Evolutionary conservation across 2,113 vertebrate species (phyloP), one percentile per base, ranked within the genome.

Genomic region (Sebastes schlegelii): DNA sequence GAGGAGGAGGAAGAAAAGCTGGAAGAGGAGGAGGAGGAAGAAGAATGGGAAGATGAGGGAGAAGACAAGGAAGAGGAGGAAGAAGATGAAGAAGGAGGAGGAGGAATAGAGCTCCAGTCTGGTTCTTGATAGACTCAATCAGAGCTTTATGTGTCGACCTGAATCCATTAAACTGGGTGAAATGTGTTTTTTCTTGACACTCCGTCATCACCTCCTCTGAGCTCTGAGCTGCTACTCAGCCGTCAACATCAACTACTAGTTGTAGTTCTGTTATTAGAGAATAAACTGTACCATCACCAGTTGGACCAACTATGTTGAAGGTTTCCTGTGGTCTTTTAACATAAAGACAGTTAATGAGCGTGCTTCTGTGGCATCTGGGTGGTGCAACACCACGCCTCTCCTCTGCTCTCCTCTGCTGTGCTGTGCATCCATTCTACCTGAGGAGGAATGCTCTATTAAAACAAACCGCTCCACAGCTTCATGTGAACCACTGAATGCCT

Each of bases 391-490:
- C 10, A 9, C 4, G 63, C 21, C 70, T 64, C 61, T 75, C 71
- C 26, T 26, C 26, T 26, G 26, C 26, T 26, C 2, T 75, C 71
- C 26, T 26, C 26, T 26, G 26, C 26, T 26, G 0, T 26, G 26
- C 26, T 3, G 26, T 26, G 26, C 45, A 71, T 88, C 61, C 61
- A 82, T 66, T 69, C 75, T 80, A 87, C 67, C 76, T 80, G 54
- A 71, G 68, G 54, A 21, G 71, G 80, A 92, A 87, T 40, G 46
- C 43, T 69, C 52, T 48, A 63, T 80, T 74, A 75, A 90, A 81
- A 88, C 45, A 61, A 21, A 72, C 57, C 1, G 2, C 34, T 76
- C 8, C n/a, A 19, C 48, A 72, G 43, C 65, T 0, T 26, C 26
- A 66, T 12, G 16, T 19, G 16, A 26, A 34, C 58, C 19, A 0